These are phyloP conservation scores for Escarpia spicata DNA, from an alignment of 2,888 invertebrate genomes.

Conservation along the genomic window DNA sequence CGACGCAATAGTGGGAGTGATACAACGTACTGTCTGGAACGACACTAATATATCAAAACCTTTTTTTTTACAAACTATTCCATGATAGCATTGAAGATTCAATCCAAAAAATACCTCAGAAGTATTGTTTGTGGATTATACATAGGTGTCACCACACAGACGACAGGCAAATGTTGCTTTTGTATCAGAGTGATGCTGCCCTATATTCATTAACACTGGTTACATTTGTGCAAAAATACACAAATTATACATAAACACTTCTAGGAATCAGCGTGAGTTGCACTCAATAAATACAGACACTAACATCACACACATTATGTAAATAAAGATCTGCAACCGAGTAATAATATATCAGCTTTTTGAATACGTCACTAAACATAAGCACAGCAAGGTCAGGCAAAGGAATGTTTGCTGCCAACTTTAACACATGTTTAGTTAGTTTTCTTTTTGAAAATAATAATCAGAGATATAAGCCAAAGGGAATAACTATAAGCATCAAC, in stretches of 20 bases:
- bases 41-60: too few species aligned
- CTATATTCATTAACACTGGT: too few species aligned
- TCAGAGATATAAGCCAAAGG: too few species aligned
- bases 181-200: too few species aligned
- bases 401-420: not conserved
- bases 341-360: not conserved
- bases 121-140: too few species aligned
- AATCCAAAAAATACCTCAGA: too few species aligned
- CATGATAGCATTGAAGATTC: too few species aligned
- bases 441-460: not conserved
- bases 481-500: not conserved
- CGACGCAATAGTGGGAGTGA: too few species aligned
- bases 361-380: not conserved
- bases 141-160: too few species aligned
- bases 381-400: not conserved
- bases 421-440: not conserved
- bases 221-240: not conserved
- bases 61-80: too few species aligned
- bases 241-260: not conserved
- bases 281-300: not conserved
- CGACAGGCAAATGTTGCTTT: too few species aligned
- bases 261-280: not conserved
- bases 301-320: not conserved
- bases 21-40: too few species aligned
- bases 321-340: not conserved